These are phyloP conservation scores for Scaptodrosophila lebanonensis DNA, from an alignment of 1,140 invertebrate species.

Conservation along the genomic window DNA sequence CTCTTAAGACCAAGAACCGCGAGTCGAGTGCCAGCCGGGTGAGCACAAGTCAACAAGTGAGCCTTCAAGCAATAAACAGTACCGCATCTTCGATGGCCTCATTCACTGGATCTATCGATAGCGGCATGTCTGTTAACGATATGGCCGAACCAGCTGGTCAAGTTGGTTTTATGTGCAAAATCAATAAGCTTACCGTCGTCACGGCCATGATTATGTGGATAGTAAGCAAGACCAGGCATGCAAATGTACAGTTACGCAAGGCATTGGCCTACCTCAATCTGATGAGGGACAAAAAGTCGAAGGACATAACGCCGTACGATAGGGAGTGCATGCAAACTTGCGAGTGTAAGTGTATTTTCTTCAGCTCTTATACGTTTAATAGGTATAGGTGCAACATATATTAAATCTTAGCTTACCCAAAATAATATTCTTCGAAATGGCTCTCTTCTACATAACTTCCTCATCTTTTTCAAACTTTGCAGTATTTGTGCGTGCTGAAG, in stretches of 20 bases:
- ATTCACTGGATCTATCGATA: too few relatives aligned
- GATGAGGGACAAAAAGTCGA: constrained; percentile 57
- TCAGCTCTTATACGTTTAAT: too few relatives aligned
- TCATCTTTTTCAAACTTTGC: background rate
- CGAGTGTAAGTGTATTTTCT: constrained; percentile 51
- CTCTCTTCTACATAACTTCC: background rate
- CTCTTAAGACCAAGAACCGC: constrained; percentile 20
- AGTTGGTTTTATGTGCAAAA: constrained; percentile 48
- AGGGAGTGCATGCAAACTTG: constrained; percentile 45
- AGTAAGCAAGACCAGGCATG: constrained; percentile 40
- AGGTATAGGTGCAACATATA: background rate
- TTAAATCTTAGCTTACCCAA: background rate
- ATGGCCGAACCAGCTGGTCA: too few relatives aligned
- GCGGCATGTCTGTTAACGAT: too few relatives aligned
- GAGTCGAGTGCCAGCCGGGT: background rate
- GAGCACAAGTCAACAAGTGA: too few relatives aligned
- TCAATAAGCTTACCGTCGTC: constrained; percentile 64
- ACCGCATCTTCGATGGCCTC: too few relatives aligned
- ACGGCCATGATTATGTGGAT: constrained; percentile 76
- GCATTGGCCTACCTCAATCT: constrained; percentile 54
- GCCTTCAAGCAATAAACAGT: too few relatives aligned
- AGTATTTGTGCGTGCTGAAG: constrained; percentile 57
- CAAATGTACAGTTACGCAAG: constrained; percentile 48
- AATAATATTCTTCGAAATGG: background rate
- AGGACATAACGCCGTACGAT: constrained; percentile 46